Evolutionary conservation across 1,140 invertebrate species (phyloP).

Genomic region (Papilio polyxenes): DNA sequence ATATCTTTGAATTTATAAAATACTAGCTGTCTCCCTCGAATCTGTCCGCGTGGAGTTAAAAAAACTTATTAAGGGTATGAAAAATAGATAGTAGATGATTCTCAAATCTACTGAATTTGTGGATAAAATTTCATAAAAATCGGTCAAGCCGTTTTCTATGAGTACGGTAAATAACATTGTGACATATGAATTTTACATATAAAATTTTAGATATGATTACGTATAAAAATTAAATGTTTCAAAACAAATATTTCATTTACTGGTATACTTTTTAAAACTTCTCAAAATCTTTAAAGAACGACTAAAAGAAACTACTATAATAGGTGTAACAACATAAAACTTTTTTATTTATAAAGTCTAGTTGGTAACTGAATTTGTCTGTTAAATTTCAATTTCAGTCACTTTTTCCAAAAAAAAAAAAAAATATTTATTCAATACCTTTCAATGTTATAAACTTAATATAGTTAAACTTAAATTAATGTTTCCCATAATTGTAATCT

Average conservation of each 20-base stretch:
- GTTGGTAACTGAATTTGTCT: neutral
- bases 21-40: neutral
- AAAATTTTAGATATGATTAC: neutral
- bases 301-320: neutral
- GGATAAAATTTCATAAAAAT: too few relatives aligned
- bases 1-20: constrained; percentile 13
- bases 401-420: neutral
- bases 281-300: neutral
- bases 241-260: neutral
- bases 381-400: neutral
- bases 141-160: too few relatives aligned
- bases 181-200: too few relatives aligned
- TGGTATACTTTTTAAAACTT: neutral
- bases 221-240: neutral
- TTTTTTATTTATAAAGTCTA: neutral
- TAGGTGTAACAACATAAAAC: too few relatives aligned
- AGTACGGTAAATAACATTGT: too few relatives aligned
- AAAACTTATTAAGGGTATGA: too few relatives aligned
- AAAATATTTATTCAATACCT: too few relatives aligned
- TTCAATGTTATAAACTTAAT: too few relatives aligned
- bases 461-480: neutral
- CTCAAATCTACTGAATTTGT: too few relatives aligned
- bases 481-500: neutral
- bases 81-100: too few relatives aligned
- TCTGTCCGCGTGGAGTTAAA: too few relatives aligned